Conservation (phyloP, 2,888 invertebrate species). For the Eristalinus sepulchralis region DNA sequence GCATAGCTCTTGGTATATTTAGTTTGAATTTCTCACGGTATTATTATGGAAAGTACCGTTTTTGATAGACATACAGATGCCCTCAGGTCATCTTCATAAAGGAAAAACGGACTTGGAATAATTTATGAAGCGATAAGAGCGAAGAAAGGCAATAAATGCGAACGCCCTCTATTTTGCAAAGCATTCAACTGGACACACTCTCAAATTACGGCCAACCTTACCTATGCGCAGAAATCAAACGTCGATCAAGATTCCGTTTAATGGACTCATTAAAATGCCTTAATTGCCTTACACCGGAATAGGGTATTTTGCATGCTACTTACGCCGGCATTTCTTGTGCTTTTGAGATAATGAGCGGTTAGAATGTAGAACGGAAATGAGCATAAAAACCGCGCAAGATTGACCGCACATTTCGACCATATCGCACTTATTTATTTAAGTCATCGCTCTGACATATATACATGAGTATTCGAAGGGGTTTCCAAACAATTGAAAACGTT, state of each 20-base stretch:
- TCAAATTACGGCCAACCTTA: neutral
- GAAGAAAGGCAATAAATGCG: neutral
- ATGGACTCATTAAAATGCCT: conserved; percentile 1
- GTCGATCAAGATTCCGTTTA: conserved; percentile 18
- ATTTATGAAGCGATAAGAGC: neutral
- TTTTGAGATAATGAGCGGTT: conserved; percentile 9
- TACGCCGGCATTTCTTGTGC: neutral
- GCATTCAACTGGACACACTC: too few species aligned
- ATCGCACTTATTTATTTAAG: neutral
- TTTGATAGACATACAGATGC: too few species aligned
- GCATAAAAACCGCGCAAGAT: neutral
- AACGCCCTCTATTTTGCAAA: neutral
- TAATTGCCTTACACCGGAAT: conserved; percentile 13
- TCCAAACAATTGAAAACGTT: neutral
- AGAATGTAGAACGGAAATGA: neutral
- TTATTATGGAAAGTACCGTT: too few species aligned
- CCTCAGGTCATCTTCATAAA: neutral
- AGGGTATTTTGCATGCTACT: neutral
- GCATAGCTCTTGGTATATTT: too few species aligned
- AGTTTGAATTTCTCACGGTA: too few species aligned
- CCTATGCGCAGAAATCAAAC: neutral
- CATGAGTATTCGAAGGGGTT: neutral
- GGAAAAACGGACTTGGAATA: neutral
- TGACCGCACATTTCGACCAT: neutral
- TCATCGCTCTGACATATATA: too few species aligned